These are phyloP conservation scores for Stenolophus ochropezus DNA, from an alignment of 2,888 invertebrate species.

Conservation along the genomic window DNA sequence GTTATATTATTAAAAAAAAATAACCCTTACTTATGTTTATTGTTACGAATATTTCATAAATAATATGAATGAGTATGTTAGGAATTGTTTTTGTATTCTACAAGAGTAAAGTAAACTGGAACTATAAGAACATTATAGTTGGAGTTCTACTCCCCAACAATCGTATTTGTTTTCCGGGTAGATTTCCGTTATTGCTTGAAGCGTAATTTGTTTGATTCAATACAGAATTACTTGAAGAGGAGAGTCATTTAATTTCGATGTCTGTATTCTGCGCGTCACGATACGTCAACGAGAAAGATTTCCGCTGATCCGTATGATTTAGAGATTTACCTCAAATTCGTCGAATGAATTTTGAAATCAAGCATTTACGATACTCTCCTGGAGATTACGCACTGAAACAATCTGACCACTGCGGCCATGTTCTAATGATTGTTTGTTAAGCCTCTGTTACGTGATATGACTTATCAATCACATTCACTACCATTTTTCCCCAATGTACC, in stretches of 20 bases:
- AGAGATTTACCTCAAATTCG: constrained; percentile 41
- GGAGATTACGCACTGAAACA: constrained; percentile 40
- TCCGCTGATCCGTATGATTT: constrained; percentile 34
- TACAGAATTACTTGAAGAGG: constrained; percentile 9
- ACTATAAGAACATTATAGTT: not conserved
- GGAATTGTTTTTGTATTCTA: no score
- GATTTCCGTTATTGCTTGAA: not conserved
- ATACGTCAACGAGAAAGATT: constrained; percentile 34
- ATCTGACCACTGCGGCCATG: constrained; percentile 8
- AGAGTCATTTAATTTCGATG: constrained; percentile 25
- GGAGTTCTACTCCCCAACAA: not conserved
- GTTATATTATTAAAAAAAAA: no score
- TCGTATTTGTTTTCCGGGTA: not conserved
- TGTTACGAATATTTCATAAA: no score
- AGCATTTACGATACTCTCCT: constrained; percentile 40
- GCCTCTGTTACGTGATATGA: constrained; percentile 17
- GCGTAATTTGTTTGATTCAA: not conserved
- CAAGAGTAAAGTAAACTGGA: not conserved
- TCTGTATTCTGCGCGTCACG: constrained; percentile 30
- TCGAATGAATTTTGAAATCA: constrained; percentile 48
- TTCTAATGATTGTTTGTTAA: constrained; percentile 46
- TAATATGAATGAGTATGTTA: no score
- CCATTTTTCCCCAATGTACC: not conserved
- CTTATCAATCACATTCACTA: not conserved
- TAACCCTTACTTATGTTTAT: no score